Evolutionary conservation across 1,140 invertebrate genomes (phyloP).

Genomic region (Berghia stephanieae): DNA sequence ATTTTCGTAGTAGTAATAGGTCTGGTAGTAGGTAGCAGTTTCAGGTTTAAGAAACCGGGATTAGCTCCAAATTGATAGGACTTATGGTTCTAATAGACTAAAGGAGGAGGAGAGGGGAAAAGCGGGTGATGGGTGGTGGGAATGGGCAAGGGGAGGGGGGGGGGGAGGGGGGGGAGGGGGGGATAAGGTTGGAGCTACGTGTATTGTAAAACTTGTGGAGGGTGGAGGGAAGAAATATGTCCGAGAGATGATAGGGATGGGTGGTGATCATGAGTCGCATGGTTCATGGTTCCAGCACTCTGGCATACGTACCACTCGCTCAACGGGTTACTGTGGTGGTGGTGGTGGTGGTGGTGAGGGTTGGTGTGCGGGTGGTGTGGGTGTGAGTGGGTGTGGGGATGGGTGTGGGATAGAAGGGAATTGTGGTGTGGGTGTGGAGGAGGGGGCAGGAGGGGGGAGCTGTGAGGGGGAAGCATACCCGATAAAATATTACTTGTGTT

Average conservation of each 20-base stretch:
- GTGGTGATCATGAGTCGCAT: conserved; percentile 71
- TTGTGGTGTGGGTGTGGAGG: conserved; percentile 25
- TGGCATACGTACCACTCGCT: conserved; percentile 76
- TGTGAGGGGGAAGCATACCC: conserved; percentile 15
- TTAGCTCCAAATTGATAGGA: neutral
- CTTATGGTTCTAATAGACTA: neutral
- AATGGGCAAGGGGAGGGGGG: neutral
- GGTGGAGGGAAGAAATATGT: conserved; percentile 70
- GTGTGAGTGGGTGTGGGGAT: conserved; percentile 5
- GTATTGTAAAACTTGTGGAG: conserved; percentile 58
- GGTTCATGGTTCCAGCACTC: conserved; percentile 68
- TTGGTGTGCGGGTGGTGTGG: conserved; percentile 27
- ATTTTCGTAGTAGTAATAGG: neutral
- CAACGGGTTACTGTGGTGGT: conserved; percentile 65
- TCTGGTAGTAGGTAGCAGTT: neutral
- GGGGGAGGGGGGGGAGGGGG: conserved; percentile 1
- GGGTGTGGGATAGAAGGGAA: conserved; percentile 24
- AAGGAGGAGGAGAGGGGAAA: neutral
- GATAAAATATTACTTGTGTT: neutral
- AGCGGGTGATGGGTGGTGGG: neutral
- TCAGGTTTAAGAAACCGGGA: no score
- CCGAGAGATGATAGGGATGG: conserved; percentile 70
- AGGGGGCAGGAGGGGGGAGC: conserved; percentile 27
- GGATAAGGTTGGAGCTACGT: conserved; percentile 40
- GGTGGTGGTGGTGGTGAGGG: conserved; percentile 22